Evolutionary conservation across 1,140 invertebrate genomes (phyloP).

Genomic region (Zaprionus davidi): DNA sequence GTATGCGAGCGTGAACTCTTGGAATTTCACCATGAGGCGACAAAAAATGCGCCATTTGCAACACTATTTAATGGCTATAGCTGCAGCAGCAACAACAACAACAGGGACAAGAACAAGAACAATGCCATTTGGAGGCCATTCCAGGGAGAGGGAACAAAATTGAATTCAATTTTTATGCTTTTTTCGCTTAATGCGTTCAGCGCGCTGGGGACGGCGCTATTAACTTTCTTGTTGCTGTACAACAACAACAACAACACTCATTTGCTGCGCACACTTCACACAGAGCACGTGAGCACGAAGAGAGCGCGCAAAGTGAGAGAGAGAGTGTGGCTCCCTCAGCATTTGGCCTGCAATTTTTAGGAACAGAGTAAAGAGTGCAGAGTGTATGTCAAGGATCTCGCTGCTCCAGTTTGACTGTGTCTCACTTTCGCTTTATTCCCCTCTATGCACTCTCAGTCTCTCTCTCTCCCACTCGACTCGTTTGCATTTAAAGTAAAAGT

Average conservation of each 20-base stretch:
- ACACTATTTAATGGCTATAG: constrained; percentile 67
- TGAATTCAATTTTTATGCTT: constrained; percentile 66
- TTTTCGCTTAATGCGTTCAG: constrained; percentile 63
- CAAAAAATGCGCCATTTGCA: constrained; percentile 72
- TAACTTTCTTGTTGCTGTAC: constrained; percentile 56
- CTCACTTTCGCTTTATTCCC: not conserved
- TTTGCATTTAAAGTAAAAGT: constrained; percentile 65
- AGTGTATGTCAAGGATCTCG: constrained; percentile 46
- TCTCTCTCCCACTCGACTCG: constrained; percentile 25
- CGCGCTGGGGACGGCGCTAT: constrained; percentile 49
- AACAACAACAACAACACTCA: constrained; percentile 27
- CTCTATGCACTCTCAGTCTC: not conserved
- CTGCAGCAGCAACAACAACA: constrained; percentile 20
- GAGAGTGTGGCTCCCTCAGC: constrained; percentile 15
- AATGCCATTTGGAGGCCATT: constrained; percentile 38
- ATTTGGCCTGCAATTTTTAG: constrained; percentile 19
- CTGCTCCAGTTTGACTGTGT: constrained; percentile 32
- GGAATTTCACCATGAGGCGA: constrained; percentile 43
- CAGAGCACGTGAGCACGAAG: constrained; percentile 2
- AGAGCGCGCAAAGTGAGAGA: not conserved
- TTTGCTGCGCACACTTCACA: constrained; percentile 63
- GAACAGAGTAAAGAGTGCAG: constrained; percentile 4
- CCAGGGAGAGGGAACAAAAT: constrained; percentile 46
- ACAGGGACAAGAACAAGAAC: constrained; percentile 27
- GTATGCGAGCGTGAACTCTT: constrained; percentile 22